Evolutionary conservation across 2,888 invertebrate species (phyloP).

Genomic region (Oegoconia quadripuncta): DNA sequence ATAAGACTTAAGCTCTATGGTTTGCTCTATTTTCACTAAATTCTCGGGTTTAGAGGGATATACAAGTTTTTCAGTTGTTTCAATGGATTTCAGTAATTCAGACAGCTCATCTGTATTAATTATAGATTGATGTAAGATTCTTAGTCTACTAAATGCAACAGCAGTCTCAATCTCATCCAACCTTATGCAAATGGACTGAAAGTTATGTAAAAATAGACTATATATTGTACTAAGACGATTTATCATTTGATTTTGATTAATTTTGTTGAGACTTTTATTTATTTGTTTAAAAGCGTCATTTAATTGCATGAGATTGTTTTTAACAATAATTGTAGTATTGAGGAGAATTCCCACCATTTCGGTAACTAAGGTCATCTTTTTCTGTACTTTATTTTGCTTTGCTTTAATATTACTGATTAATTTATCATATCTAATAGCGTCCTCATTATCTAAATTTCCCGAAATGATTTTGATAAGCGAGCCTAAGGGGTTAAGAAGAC

Average conservation of each 20-base stretch:
- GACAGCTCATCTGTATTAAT: neutral
- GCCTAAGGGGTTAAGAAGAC: slow-evolving; percentile 16
- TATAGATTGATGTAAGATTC: slow-evolving; percentile 9
- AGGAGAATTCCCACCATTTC: slow-evolving; percentile 6
- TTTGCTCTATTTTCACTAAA: slow-evolving; percentile 18
- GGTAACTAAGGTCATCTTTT: slow-evolving; percentile 16
- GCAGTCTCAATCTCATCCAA: slow-evolving; percentile 16
- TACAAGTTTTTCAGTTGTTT: slow-evolving; percentile 11
- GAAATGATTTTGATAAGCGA: slow-evolving; percentile 23
- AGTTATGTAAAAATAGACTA: slow-evolving; percentile 13
- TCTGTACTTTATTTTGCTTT: slow-evolving; percentile 13
- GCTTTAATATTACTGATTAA: slow-evolving; percentile 16
- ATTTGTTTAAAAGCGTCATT: neutral
- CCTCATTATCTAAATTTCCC: slow-evolving; percentile 25
- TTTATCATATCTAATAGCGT: slow-evolving; percentile 20
- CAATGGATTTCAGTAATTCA: slow-evolving; percentile 4
- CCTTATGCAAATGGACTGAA: slow-evolving; percentile 6
- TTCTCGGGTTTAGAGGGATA: slow-evolving; percentile 12
- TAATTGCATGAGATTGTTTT: too few relatives aligned
- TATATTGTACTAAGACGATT: neutral
- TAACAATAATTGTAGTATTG: neutral
- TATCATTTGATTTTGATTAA: neutral
- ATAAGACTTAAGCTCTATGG: slow-evolving; percentile 17
- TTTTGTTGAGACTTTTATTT: neutral
- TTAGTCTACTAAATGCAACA: slow-evolving; percentile 16